Base-by-base conservation (phyloP, 2,888 invertebrate species). In the Phlogophora meticulosa region DNA sequence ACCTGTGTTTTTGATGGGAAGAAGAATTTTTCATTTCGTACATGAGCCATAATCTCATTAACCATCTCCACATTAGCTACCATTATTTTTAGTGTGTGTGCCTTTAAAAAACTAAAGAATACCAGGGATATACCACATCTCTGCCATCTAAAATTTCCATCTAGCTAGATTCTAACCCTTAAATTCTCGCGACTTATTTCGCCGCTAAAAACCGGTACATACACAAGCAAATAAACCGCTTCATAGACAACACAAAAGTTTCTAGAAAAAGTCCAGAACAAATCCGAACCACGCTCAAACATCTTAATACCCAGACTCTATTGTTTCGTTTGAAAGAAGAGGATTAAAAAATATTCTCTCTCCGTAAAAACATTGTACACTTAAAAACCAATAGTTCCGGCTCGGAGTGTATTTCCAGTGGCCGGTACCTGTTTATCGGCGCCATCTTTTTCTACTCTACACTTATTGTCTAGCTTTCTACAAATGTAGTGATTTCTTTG, bases 401-500 rank as follows among this genome's bases (percentile, higher is more conserved):
- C 52, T 64, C 42, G 28, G 53, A 64, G 70, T 77, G 67, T 70
- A 72, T 62, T 80, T 80, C 60, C 73, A 69, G 71, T 69, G 64
- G 49, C 60, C 56, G 38, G 64, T 73, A 71, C 80, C 80, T 80
- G 77, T 82, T 84, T 82, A 84, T 82, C 82, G 71, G 55, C n/a
- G 60, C 72, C 59, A 81, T 81, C 84, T 83, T 76, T 81, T 81
- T 73, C 79, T 76, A 78, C 72, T 69, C 24, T n/a, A 57, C 62
- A 59, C 74, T 82, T 75, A 77, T 82, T 82, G 83, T 84, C 83
- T 80, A 80, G 80, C 65, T 71, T 75, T 68, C 84, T 59, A 76
- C 84, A 82, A 82, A 72, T 80, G 72, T 72, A 72, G 73, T 77
- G 84, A 84, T 82, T 82, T 84, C 84, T 82, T 80, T 66, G 66